Conservation (phyloP, 2,113 vertebrate species). For the Perca fluviatilis region DNA sequence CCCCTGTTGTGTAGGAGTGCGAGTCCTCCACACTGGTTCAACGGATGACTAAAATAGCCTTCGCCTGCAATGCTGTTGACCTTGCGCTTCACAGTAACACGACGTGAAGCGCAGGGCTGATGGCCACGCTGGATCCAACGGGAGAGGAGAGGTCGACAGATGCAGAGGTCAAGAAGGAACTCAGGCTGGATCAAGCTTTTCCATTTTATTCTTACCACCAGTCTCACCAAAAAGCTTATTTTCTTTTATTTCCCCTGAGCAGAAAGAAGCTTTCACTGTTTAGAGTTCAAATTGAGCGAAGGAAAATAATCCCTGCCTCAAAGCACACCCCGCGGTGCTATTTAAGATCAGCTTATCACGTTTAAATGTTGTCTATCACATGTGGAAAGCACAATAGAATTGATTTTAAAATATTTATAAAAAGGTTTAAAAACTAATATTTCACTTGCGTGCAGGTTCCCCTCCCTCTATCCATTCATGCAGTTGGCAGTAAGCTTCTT, state of each 20-base stretch:
- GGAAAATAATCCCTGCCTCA: neutral
- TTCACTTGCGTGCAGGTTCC: conserved; percentile 43
- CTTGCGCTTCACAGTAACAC: conserved; percentile 28
- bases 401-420: conserved; percentile 43
- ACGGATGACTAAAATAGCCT: conserved; percentile 24
- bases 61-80: conserved; percentile 37
- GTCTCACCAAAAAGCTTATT: neutral
- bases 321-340: neutral
- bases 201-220: conserved; percentile 7
- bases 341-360: conserved; percentile 12
- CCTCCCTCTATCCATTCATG: conserved; percentile 40
- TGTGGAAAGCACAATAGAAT: neutral
- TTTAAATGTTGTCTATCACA: conserved; percentile 36
- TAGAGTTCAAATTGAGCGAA: neutral
- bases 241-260: conserved; percentile 1
- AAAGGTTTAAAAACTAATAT: conserved; percentile 48
- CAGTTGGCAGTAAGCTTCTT: conserved; percentile 63
- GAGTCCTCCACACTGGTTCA: conserved; percentile 10
- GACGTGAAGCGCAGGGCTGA: conserved; percentile 24
- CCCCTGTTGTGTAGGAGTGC: neutral
- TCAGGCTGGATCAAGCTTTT: neutral
- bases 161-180: neutral
- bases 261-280: conserved; percentile 4
- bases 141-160: neutral
- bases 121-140: conserved; percentile 4